These are phyloP conservation scores for Eledona agricola DNA, from an alignment of 2,888 invertebrate species.

Conservation along the genomic window DNA sequence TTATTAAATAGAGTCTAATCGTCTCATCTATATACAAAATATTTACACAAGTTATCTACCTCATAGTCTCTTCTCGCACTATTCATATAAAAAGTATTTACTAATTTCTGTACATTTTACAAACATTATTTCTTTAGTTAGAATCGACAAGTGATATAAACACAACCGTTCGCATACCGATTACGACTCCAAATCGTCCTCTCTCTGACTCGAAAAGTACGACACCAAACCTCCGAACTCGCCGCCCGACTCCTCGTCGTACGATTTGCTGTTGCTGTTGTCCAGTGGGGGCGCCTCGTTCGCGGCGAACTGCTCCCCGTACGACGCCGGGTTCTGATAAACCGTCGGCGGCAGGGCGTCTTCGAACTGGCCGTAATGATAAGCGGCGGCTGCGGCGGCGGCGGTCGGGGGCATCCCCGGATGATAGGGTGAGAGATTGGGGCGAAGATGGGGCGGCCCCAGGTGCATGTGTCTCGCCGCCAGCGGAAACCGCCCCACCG, in stretches of 20 bases:
- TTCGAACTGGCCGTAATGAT: slow-evolving; percentile 58
- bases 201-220: slow-evolving; percentile 89
- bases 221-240: slow-evolving; percentile 92
- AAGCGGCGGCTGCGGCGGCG: no score
- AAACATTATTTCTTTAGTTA: slow-evolving; percentile 37
- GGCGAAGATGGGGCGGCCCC: slow-evolving; percentile 45
- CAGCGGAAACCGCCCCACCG: slow-evolving; percentile 45
- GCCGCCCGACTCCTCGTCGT: slow-evolving; percentile 69
- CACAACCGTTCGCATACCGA: slow-evolving; percentile 43
- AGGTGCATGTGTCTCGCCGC: slow-evolving; percentile 50
- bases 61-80: no score
- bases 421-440: slow-evolving; percentile 52
- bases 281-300: slow-evolving; percentile 37
- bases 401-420: slow-evolving; percentile 56
- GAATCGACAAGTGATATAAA: slow-evolving; percentile 31
- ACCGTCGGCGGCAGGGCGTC: slow-evolving; percentile 52
- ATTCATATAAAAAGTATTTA: slow-evolving; percentile 35
- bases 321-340: slow-evolving; percentile 57
- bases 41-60: slow-evolving; percentile 26
- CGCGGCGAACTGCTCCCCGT: slow-evolving; percentile 49
- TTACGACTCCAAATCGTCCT: slow-evolving; percentile 87
- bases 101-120: slow-evolving; percentile 41
- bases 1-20: slow-evolving; percentile 26
- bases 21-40: slow-evolving; percentile 33
- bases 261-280: slow-evolving; percentile 58